A percentile compares a stretch with the other conserved stretches of the same genome.
Evolutionary conservation across 1,140 invertebrate genomes (phyloP).

Genomic region (Rhizoglyphus robini): DNA sequence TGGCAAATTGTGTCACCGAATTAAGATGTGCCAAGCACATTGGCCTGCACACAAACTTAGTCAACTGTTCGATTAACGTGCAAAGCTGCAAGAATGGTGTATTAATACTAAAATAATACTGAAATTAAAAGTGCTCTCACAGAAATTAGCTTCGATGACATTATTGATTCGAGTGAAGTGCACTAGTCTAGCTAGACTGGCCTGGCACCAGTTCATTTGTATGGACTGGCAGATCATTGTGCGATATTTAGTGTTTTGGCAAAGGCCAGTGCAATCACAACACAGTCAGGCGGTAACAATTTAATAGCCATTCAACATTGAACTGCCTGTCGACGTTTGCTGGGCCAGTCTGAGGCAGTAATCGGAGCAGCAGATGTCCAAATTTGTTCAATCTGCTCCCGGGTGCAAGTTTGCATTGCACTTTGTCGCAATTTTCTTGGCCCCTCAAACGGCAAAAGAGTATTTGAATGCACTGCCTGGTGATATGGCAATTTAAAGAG

Average conservation of each 20-base stretch:
- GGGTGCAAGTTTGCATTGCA: neutral
- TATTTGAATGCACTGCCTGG: neutral
- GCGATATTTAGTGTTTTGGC: neutral
- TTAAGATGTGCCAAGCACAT: neutral
- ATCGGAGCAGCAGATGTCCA: conserved; percentile 6
- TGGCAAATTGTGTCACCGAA: neutral
- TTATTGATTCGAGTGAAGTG: neutral
- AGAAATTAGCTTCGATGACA: neutral
- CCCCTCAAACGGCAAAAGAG: neutral
- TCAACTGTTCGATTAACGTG: neutral
- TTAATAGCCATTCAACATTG: neutral
- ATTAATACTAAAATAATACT: no score
- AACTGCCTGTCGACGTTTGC: neutral
- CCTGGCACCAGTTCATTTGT: neutral
- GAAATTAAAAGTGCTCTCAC: neutral
- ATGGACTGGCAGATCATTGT: neutral
- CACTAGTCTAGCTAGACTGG: no score
- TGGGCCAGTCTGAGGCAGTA: neutral
- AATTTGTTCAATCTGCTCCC: conserved; percentile 12
- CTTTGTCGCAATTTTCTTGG: neutral
- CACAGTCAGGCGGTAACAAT: neutral
- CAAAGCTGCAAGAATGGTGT: no score
- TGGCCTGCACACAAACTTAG: neutral
- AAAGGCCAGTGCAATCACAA: neutral
- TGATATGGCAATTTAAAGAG: neutral